Evolutionary conservation across 30 jellyfish, hydroid and myxozoan species (phyloP).

Genomic region (Calvadosia cruxmelitensis): DNA sequence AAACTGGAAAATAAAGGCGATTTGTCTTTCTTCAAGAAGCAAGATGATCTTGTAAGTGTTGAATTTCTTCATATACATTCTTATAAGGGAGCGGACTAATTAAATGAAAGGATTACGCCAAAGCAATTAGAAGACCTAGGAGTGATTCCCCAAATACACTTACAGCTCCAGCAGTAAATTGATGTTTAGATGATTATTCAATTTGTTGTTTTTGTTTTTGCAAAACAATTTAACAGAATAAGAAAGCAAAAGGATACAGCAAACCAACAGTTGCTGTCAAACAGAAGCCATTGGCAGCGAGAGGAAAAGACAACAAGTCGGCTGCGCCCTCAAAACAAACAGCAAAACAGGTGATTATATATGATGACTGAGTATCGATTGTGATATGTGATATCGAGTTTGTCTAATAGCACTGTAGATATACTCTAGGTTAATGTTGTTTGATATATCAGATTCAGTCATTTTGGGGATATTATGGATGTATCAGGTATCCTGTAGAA

Average conservation of each 20-base stretch:
- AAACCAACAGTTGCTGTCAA: conserved; percentile 49
- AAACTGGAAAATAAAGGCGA: conserved; percentile 90
- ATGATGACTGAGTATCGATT: too few species aligned
- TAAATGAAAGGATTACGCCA: too few species aligned
- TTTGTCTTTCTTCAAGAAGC: conserved; percentile 72
- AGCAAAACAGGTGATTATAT: conserved; percentile 41
- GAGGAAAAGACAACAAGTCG: conserved; percentile 60
- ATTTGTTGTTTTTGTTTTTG: not conserved
- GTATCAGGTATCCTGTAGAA: too few species aligned
- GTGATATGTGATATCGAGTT: too few species aligned
- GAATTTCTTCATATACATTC: not conserved
- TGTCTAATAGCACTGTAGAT: too few species aligned
- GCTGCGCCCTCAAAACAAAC: conserved; percentile 90
- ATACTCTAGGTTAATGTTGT: too few species aligned
- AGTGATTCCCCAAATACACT: too few species aligned
- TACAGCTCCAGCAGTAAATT: too few species aligned
- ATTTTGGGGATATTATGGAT: too few species aligned
- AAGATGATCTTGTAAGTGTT: conserved; percentile 68
- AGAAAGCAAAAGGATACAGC: conserved; percentile 63
- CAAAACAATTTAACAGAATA: conserved; percentile 30
- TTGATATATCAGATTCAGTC: too few species aligned
- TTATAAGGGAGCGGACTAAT: not conserved
- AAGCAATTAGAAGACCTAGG: not conserved
- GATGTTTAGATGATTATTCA: too few species aligned
- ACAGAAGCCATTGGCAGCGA: conserved; percentile 40